Evolutionary conservation across 2,888 invertebrate species (phyloP).

Genomic region (Hirudinaria manillensis): DNA sequence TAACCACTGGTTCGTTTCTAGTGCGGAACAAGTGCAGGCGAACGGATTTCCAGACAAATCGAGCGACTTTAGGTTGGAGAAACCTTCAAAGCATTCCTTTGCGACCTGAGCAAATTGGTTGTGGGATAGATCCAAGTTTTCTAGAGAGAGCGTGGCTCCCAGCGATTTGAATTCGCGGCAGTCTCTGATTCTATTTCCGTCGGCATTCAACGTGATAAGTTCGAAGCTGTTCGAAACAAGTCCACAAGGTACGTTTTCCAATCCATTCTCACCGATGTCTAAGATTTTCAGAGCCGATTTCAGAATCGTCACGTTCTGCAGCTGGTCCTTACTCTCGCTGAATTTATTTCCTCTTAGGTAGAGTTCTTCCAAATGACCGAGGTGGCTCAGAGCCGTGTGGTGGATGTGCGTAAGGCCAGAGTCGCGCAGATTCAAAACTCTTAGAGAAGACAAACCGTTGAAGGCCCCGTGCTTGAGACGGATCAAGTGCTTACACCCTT

Average conservation of each 20-base stretch:
- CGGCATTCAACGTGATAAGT: slow-evolving; percentile 28
- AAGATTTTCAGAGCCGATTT: slow-evolving; percentile 31
- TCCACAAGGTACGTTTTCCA: slow-evolving; percentile 27
- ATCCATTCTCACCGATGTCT: slow-evolving; percentile 33
- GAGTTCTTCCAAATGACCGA: slow-evolving; percentile 33
- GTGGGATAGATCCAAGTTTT: slow-evolving; percentile 32
- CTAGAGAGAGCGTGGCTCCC: background rate
- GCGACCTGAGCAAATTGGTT: slow-evolving; percentile 28
- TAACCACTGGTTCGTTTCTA: slow-evolving; percentile 25
- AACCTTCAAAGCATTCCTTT: slow-evolving; percentile 25
- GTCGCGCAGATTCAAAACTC: slow-evolving; percentile 31
- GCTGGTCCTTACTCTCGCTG: slow-evolving; percentile 25
- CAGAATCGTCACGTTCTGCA: slow-evolving; percentile 23
- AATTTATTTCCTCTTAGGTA: slow-evolving; percentile 31
- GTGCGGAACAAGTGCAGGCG: slow-evolving; percentile 26
- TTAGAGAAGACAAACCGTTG: slow-evolving; percentile 23
- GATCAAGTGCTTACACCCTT: slow-evolving; percentile 26
- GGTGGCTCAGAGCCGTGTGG: slow-evolving; percentile 28
- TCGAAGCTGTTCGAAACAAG: slow-evolving; percentile 28
- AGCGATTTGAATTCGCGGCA: slow-evolving; percentile 21
- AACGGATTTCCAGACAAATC: slow-evolving; percentile 34
- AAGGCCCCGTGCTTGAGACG: slow-evolving; percentile 31
- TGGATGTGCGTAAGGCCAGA: slow-evolving; percentile 32
- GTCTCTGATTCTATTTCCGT: slow-evolving; percentile 30
- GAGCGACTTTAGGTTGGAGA: slow-evolving; percentile 23